A percentile compares a stretch with the other conserved stretches of the same genome.
Evolutionary conservation across 2,797 vertebrate species (phyloP).

Genomic region (Tiaroga cobitis): DNA sequence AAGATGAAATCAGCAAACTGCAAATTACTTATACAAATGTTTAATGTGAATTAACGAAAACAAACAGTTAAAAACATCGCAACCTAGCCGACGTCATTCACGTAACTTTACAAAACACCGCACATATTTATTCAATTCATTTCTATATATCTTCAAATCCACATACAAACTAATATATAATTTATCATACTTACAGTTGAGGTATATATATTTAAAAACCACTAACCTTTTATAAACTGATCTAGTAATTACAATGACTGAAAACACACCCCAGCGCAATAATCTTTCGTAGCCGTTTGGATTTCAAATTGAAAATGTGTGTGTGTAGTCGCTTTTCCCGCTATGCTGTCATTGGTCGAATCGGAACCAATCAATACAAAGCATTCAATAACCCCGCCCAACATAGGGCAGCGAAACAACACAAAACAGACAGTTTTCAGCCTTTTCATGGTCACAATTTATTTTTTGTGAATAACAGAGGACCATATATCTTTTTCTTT

Average conservation of each 20-base stretch:
- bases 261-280: neutral
- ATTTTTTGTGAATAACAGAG: neutral
- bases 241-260: neutral
- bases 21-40: neutral
- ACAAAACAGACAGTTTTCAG: neutral
- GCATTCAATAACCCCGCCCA: neutral
- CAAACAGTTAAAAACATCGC: neutral
- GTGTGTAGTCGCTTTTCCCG: conserved; percentile 54
- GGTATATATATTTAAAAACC: neutral
- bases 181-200: neutral
- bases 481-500: neutral
- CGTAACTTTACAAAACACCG: neutral
- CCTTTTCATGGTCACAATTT: neutral
- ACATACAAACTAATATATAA: no score
- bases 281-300: conserved; percentile 65
- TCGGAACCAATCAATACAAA: conserved; percentile 43
- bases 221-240: neutral
- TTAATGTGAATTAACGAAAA: neutral
- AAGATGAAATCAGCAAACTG: neutral
- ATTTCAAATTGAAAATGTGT: conserved; percentile 70
- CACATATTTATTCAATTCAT: neutral
- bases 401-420: neutral
- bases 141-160: neutral
- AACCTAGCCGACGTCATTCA: neutral
- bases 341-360: conserved; percentile 67